A percentile compares a stretch with the other conserved stretches of the same genome.
phyloP scores from a whole-genome alignment of 1,140 invertebrate genomes.

The Formica selysi region DNA sequence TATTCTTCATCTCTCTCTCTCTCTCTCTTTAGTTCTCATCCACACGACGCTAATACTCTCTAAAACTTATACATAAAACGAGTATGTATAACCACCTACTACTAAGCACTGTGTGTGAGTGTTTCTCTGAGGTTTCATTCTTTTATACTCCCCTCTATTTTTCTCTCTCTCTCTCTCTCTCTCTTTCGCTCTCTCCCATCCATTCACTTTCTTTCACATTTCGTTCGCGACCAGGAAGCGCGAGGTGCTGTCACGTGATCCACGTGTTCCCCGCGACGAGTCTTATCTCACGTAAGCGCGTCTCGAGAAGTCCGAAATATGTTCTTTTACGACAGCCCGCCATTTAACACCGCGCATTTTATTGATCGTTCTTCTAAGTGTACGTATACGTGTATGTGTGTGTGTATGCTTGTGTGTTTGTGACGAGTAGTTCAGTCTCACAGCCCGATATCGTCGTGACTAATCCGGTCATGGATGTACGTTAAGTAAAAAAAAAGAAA shows the following conservation, averaged over 20 bases:
- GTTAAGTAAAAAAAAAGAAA: conserved; percentile 37
- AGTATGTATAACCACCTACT: conserved; percentile 76
- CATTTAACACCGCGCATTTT: conserved; percentile 37
- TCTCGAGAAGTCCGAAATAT: conserved; percentile 34
- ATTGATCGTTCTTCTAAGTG: conserved; percentile 51
- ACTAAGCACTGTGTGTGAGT: conserved; percentile 62
- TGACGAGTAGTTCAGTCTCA: conserved; percentile 61
- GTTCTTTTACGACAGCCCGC: conserved; percentile 22
- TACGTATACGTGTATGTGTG: conserved; percentile 20
- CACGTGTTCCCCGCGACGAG: conserved; percentile 37
- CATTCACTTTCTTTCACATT: conserved; percentile 17
- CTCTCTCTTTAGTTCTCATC: conserved; percentile 42
- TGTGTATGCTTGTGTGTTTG: neutral
- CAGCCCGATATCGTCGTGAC: conserved; percentile 65
- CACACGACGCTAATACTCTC: conserved; percentile 71
- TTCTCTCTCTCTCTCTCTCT: conserved; percentile 10
- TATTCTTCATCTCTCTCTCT: conserved; percentile 45
- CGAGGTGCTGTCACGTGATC: conserved; percentile 49
- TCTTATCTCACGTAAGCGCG: conserved; percentile 40
- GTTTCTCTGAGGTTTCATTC: conserved; percentile 56
- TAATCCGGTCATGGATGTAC: conserved; percentile 59
- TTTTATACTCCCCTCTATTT: conserved; percentile 39
- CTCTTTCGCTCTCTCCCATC: conserved; percentile 22
- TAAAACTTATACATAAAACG: conserved; percentile 78
- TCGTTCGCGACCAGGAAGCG: conserved; percentile 36